Evolutionary conservation across 2,113 vertebrate species (phyloP), one percentile per base, ranked within the genome.

Genomic region (Aphyosemion australe): DNA sequence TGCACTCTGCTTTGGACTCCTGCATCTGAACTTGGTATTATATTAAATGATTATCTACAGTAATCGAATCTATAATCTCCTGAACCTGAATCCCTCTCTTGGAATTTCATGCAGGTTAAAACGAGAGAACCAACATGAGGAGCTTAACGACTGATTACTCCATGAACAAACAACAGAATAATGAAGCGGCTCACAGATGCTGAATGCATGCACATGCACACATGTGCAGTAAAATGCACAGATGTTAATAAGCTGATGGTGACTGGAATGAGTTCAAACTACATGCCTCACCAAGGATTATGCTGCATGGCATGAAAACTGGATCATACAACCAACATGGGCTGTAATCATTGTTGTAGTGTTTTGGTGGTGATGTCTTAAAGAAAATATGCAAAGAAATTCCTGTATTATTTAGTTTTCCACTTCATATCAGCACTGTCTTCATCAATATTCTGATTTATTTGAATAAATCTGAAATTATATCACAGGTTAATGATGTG

Each of bases 91-190:
- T 42, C 34, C 9, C 12, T 13, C 12, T 13, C 41, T 16, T 2
- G 2, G 43, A 14, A 6, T 45, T 11, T 46, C 15, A 16, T 16
- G 50, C 26, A 53, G 0, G 26, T 20, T 11, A 52, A 20, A 34
- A 57, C 2, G 4, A 43, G 19, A 12, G 32, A 32, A 65, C 63
- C 41, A 48, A 71, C 4, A 10, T 59, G 62, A 71, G 21, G 43
- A n/a, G 20, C 18, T 53, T 69, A 58, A 41, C 66, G 47, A 53
- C 48, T 87, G 75, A 76, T 84, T 76, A 80, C 34, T 71, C 50
- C 67, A 52, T 52, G 8, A 32, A 74, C 54, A 16, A 58, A 58
- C 56, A 77, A 77, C 61, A 65, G 69, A 21, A 61, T 14, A 26
- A 69, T 61, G 65, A 54, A n/a, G n/a, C 53, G 43, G 53, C 49